Conservation (phyloP, 2,888 invertebrate species). For the Druceiella hillmani region DNA sequence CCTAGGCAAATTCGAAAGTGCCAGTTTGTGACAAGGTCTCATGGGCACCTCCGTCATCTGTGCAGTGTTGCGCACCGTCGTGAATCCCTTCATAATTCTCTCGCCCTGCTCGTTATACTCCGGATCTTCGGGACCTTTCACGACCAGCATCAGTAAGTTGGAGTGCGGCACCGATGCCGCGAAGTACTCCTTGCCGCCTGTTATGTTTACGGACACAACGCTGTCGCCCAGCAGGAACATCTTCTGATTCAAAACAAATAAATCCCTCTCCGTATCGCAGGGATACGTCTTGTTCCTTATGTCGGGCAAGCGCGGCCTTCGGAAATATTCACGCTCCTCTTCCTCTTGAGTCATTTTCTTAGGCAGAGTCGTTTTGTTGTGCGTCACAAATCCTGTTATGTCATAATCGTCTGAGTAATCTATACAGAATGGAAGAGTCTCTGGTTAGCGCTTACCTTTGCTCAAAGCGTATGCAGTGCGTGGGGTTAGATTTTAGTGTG, state of each 20-base stretch:
- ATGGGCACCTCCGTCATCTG: constrained; percentile 37
- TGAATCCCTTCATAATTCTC: constrained; percentile 58
- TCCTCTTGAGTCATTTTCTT: too few species aligned
- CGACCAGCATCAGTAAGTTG: constrained; percentile 71
- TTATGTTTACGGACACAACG: constrained; percentile 35
- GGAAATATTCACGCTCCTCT: constrained; percentile 9
- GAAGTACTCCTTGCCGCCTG: too few species aligned
- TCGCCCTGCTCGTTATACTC: constrained; percentile 26
- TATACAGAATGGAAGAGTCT: too few species aligned
- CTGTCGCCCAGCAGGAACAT: constrained; percentile 37
- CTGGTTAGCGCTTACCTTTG: too few species aligned
- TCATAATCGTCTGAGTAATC: too few species aligned
- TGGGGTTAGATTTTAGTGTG: too few species aligned
- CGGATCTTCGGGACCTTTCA: constrained; percentile 40
- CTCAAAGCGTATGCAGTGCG: too few species aligned
- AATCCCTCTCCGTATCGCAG: constrained; percentile 66
- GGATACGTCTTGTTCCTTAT: constrained; percentile 50
- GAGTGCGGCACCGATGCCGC: constrained; percentile 69
- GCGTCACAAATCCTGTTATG: too few species aligned
- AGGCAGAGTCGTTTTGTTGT: too few species aligned
- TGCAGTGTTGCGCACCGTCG: constrained; percentile 49
- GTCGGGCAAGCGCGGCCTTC: constrained; percentile 7
- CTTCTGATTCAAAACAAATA: constrained; percentile 63
- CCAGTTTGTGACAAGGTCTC: constrained; percentile 71
- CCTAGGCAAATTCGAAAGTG: constrained; percentile 61